Evolutionary conservation across 1,140 invertebrate species (phyloP), one percentile per base, ranked within the genome.

Genomic region (Danaus melanippus): DNA sequence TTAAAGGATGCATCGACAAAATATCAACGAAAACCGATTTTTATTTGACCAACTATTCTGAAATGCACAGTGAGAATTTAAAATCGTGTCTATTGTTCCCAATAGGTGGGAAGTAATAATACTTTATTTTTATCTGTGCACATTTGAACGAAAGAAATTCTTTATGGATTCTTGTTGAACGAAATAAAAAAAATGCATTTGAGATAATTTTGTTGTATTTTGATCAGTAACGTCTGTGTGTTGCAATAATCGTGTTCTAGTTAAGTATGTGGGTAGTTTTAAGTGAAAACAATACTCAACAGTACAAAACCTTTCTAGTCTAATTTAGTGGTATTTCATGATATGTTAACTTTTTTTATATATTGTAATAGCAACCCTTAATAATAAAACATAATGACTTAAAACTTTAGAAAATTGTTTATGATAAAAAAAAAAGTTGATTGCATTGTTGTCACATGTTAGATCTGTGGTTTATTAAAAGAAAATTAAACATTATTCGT

Each of bases 281-380:
- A 67, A 62, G 48, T 58, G 15, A 50, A 61, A 58, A 21, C 42
- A 73, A 73, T 76, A 80, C 68, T 77, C 69, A 84, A 15, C 73
- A 82, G 81, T 84, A 84, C 81, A 84, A 84, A 84, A 63, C 39
- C 47, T 67, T 70, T 80, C 81, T 84, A 84, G 81, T 84, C 81
- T 73, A 70, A 49, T 64, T 50, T 58, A 52, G 47, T 50, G 53
- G 39, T 21, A 44, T 7, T n/a, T 40, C 9, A 49, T 57, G 51
- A 42, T 11, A 46, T 52, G 46, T 58, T 50, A 49, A 11, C 46
- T 46, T 49, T 50, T n/a, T 50, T 46, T 58, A 53, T 15, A 15
- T 15, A 1, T 15, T 15, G 15, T 15, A 15, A 15, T 15, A 3
- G 15, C 15, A 15, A 15, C 15, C 3, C 15, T 15, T 15, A 1